These are phyloP conservation scores for Muschampia plurimacula DNA, from an alignment of 2,888 invertebrate genomes.

Conservation along the genomic window DNA sequence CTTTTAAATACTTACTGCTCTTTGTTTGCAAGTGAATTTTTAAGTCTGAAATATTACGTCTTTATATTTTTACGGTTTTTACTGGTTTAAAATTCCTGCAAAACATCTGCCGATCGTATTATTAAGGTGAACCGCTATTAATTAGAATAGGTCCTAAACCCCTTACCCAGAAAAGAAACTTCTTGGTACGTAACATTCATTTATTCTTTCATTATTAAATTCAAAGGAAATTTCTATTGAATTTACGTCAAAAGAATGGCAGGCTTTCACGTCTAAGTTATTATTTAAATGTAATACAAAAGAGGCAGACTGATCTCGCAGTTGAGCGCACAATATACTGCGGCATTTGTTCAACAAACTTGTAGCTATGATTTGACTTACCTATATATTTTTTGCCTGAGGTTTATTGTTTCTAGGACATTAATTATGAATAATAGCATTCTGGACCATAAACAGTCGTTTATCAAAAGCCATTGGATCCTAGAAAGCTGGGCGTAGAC, in stretches of 20 bases:
- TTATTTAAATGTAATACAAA: conserved; percentile 56
- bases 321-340: conserved; percentile 60
- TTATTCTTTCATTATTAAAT: conserved; percentile 21
- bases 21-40: background rate
- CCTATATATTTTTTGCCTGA: conserved; percentile 32
- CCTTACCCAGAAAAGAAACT: background rate
- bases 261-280: conserved; percentile 26
- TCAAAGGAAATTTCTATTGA: conserved; percentile 21
- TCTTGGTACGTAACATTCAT: conserved; percentile 17
- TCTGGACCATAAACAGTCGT: conserved; percentile 23
- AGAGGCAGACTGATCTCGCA: conserved; percentile 59
- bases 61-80: background rate
- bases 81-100: too few relatives aligned
- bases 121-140: conserved; percentile 9
- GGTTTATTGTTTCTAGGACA: conserved; percentile 31
- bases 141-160: conserved; percentile 9
- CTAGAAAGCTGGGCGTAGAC: conserved; percentile 29
- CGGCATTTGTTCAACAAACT: conserved; percentile 57
- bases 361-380: conserved; percentile 34
- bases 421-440: conserved; percentile 32
- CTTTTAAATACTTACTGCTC: background rate
- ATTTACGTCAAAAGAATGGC: conserved; percentile 21
- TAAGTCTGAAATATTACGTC: background rate
- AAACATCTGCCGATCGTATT: conserved; percentile 47
- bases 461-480: conserved; percentile 36